Evolutionary conservation across 1,140 invertebrate species (phyloP).

Genomic region (Parasteatoda tepidariorum): DNA sequence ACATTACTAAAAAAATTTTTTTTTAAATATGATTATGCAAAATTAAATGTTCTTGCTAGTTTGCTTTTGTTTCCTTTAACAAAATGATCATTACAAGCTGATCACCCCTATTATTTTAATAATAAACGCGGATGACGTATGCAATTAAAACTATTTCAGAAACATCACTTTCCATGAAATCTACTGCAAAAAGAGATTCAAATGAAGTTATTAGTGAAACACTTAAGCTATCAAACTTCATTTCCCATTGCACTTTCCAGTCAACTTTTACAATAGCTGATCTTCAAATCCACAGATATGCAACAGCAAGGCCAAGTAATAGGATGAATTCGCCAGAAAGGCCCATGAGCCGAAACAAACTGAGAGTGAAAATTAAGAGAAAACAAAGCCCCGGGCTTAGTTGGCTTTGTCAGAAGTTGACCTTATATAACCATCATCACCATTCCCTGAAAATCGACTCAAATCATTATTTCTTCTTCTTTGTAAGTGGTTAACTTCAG

Average conservation of each 20-base stretch:
- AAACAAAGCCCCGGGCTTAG: conserved; percentile 23
- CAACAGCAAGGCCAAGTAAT: neutral
- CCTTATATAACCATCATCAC: conserved; percentile 18
- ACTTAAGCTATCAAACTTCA: no score
- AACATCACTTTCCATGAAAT: no score
- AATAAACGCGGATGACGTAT: no score
- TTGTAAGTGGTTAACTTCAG: conserved; percentile 26
- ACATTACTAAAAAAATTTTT: no score
- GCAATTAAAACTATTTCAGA: no score
- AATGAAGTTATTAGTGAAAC: no score
- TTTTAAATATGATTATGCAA: no score
- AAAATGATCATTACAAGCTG: no score
- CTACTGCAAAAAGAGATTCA: no score
- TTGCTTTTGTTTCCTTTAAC: no score
- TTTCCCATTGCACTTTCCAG: neutral
- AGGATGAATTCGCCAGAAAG: neutral
- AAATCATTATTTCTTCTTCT: conserved; percentile 6
- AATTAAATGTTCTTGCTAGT: no score
- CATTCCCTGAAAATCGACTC: neutral
- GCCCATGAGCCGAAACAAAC: neutral
- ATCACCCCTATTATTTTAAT: no score
- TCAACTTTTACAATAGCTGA: neutral
- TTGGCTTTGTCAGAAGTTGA: neutral
- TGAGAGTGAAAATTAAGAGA: conserved; percentile 17
- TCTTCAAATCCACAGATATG: neutral